Evolutionary conservation across 2,888 invertebrate genomes (phyloP).

Genomic region (Gryllus longicercus): DNA sequence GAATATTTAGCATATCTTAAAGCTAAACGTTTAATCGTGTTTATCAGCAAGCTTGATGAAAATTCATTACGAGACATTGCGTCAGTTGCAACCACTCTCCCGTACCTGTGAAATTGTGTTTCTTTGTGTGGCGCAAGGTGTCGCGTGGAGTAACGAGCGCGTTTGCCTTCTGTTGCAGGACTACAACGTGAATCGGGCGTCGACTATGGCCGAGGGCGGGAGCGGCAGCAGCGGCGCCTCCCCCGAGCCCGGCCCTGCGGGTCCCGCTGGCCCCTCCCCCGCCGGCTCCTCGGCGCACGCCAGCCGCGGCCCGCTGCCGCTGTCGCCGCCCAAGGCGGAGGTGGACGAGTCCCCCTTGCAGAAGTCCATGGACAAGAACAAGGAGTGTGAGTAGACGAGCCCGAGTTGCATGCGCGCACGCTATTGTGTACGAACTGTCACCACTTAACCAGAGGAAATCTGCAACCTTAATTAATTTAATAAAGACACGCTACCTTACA

Average conservation of each 20-base stretch:
- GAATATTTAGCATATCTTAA: too few relatives aligned
- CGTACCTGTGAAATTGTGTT: too few relatives aligned
- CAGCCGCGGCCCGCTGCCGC: conserved; percentile 37
- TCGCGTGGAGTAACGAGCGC: not conserved
- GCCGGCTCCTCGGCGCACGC: conserved; percentile 39
- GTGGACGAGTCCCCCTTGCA: conserved; percentile 93
- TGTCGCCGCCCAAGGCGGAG: conserved; percentile 64
- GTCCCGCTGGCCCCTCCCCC: conserved; percentile 40
- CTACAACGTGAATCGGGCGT: conserved; percentile 38
- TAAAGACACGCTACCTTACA: too few relatives aligned
- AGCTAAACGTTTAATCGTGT: too few relatives aligned
- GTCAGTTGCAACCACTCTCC: too few relatives aligned
- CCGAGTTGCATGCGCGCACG: too few relatives aligned
- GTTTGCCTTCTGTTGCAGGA: conserved; percentile 37
- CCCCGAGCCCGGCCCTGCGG: not conserved
- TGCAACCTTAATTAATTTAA: too few relatives aligned
- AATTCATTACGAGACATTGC: too few relatives aligned
- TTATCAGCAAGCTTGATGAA: too few relatives aligned
- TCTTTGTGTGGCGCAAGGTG: too few relatives aligned
- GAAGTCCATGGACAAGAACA: conserved; percentile 92
- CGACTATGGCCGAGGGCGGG: conserved; percentile 50
- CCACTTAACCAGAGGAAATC: too few relatives aligned
- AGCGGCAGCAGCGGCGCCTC: conserved; percentile 37
- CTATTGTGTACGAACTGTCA: too few relatives aligned
- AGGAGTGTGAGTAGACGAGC: conserved; percentile 82